Evolutionary conservation across 2,113 vertebrate genomes (phyloP).

Genomic region (Sminthopsis crassicaudata): DNA sequence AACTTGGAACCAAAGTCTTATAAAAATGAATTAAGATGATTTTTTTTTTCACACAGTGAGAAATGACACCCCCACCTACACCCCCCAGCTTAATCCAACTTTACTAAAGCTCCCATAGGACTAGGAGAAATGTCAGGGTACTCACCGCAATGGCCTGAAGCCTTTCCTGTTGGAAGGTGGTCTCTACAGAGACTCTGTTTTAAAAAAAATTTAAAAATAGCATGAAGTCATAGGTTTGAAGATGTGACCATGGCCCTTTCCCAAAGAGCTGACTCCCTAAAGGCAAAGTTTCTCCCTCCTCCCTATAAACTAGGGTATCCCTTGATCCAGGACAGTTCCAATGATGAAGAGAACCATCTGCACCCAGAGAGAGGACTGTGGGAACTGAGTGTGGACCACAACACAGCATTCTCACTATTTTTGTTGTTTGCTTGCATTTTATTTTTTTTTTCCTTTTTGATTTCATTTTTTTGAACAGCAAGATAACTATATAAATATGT

Average conservation of each 20-base stretch:
- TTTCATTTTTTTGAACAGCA: no score
- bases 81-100: not conserved
- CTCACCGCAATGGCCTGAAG: slow-evolving; percentile 88
- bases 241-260: not conserved
- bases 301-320: not conserved
- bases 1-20: no score
- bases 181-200: slow-evolving; percentile 80
- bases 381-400: no score
- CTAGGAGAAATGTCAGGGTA: not conserved
- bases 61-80: not conserved
- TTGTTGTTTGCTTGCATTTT: no score
- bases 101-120: no score
- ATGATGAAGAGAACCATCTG: no score
- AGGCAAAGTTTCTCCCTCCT: not conserved
- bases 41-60: not conserved
- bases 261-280: not conserved
- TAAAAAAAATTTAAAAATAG: not conserved
- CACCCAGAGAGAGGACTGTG: no score
- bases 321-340: no score
- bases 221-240: not conserved
- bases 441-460: no score
- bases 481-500: no score
- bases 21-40: not conserved
- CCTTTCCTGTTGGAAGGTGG: slow-evolving; percentile 83
- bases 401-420: no score